These are phyloP conservation scores for Pipistrellus pipistrellus DNA, from an alignment of 2,797 vertebrate genomes.

Conservation along the genomic window DNA sequence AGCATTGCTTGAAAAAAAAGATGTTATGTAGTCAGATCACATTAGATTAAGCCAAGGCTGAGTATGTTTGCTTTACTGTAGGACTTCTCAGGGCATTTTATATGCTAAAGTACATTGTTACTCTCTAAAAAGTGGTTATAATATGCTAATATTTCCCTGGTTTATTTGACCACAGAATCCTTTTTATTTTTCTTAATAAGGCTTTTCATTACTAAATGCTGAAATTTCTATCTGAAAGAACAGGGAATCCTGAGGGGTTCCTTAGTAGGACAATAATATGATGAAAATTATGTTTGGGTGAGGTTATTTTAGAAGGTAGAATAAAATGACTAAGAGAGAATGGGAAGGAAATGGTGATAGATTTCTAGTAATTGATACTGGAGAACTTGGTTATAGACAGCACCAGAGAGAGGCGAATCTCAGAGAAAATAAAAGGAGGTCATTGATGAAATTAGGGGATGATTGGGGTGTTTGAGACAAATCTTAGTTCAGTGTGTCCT, in stretches of 20 bases:
- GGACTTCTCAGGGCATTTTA: neutral
- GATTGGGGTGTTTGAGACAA: no score
- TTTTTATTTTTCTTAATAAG: neutral
- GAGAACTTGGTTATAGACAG: neutral
- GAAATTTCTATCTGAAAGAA: neutral
- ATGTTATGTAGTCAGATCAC: neutral
- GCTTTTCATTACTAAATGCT: slow-evolving; percentile 45
- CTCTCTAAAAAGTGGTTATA: neutral
- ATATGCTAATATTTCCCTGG: neutral
- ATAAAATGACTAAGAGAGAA: neutral
- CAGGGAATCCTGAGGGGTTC: neutral
- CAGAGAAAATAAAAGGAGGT: neutral
- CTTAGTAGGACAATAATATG: neutral
- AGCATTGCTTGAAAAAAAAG: neutral
- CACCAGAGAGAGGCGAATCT: neutral
- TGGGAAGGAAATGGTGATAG: neutral
- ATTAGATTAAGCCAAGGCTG: neutral
- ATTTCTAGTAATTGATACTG: neutral
- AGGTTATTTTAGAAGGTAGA: neutral
- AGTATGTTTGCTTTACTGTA: neutral
- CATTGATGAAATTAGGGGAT: neutral
- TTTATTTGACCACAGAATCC: neutral
- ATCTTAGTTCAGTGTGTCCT: neutral
- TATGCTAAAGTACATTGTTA: neutral
- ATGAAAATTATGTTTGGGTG: neutral